Base-by-base conservation (phyloP, 2,113 vertebrate genomes). In the Vicugna pacos region DNA sequence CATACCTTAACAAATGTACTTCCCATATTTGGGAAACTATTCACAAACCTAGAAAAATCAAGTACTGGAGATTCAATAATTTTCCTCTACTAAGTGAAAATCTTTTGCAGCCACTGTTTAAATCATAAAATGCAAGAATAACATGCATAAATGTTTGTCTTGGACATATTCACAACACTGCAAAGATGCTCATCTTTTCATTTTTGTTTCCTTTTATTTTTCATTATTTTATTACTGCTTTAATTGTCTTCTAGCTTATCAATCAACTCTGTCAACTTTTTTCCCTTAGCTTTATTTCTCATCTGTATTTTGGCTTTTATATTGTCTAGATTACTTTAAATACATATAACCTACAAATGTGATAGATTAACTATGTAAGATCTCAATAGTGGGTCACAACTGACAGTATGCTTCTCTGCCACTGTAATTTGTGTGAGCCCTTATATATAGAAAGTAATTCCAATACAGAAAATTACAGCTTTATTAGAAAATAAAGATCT, bases 61-160 rank as follows among this genome's bases (percentile, higher is more conserved):
- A 46, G 48, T 69, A 84, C 17, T 67, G n/a, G 30, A 84, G 28
- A 91, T 13, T 54, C 15, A 50, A 8, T 32, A 80, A 89, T 52
- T 82, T 58, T 5, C 86, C 46, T 60, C 32, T 5, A 62, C 35
- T n/a, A 75, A 19, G 2, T 56, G 35, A 42, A 65, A 91, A 38
- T 6, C 2, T 58, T 69, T 38, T 76, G 65, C 3, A 85, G 35
- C 6, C 26, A 85, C 3, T 87, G 52, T 67, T 92, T 38, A 69
- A 72, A 38, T 91, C 11, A 92, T 75, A 93, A 91, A 88, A 75
- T 26, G 13, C 16, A 94, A 75, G 20, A 82, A 65, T 14, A 81
- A 32, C 26, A 89, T 50, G 67, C 20, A 72, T 20, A 35, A 50
- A 65, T 32, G 46, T 82, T 89, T 70, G 19, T 80, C 73, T 89